Evolutionary conservation across 2,113 vertebrate genomes (phyloP).

Genomic region (Oreochromis spilurus): DNA sequence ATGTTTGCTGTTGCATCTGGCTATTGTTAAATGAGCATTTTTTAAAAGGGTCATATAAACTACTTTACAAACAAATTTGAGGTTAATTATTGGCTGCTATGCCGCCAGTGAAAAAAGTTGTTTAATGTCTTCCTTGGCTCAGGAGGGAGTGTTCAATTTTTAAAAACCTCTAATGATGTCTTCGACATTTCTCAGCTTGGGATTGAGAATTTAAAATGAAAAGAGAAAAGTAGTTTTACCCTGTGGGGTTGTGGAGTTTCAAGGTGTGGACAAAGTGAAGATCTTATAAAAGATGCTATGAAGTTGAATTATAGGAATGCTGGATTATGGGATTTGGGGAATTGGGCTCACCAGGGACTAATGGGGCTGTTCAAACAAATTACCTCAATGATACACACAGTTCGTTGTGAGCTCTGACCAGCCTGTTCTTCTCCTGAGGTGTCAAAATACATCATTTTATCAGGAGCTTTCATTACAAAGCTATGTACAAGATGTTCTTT

Average conservation of each 20-base stretch:
- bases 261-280: not conserved
- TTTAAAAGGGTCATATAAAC: not conserved
- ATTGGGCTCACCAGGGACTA: not conserved
- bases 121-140: not conserved
- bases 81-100: not conserved
- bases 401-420: not conserved
- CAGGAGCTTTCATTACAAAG: not conserved
- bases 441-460: not conserved
- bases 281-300: not conserved
- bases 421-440: not conserved
- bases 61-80: not conserved
- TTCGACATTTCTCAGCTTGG: not conserved
- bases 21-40: not conserved
- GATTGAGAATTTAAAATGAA: not conserved
- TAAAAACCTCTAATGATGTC: not conserved
- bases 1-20: not conserved
- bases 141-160: not conserved
- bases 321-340: not conserved
- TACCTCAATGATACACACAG: not conserved
- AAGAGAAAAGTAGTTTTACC: not conserved
- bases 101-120: not conserved
- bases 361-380: not conserved
- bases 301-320: not conserved
- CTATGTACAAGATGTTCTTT: not conserved
- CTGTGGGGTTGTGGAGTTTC: not conserved